Base-by-base conservation (phyloP, 2,113 vertebrate genomes). In the Vidua chalybeata region DNA sequence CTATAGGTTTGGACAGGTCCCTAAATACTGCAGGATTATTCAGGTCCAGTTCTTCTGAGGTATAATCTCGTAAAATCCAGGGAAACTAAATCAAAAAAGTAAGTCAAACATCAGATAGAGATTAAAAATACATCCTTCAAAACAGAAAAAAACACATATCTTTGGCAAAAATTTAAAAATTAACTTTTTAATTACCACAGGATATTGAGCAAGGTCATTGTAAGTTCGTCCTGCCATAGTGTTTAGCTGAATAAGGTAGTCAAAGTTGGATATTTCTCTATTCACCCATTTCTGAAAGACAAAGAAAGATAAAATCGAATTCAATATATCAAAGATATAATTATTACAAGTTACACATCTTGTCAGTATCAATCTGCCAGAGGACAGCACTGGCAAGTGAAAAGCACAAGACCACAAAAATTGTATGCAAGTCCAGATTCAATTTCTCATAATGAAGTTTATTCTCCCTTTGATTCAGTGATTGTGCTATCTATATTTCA, bases 181-280 rank as follows among this genome's bases (percentile, higher is more conserved):
- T 37, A 52, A 10, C 8, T 26, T 85, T 31, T 55, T 7, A 94
- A 98, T 86, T 98, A 99, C 99, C 98, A 99, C 99, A 68, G 99
- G 99, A 96, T 99, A 99, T 92, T 99, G 99, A 46, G 99, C 98
- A 94, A 99, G 98, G 95, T 99, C 97, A 92, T 99, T 99, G 96
- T 99, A 99, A 26, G 99, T 99, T 84, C 99, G 97, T 94, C 99
- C 99, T 69, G 99, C 99, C 78, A 99, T 99, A 35, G 99, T 99
- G 98, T 99, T 99, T 83, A 99, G 98, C 83, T 99, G 99, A 98
- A 99, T 99, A 98, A 99, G 97, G 95, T 99, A 99, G 96, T 99
- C 99, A 83, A 99, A 99, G 97, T 99, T 99, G 87, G 99, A 99
- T 96, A 99, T 99, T 89, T 99, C 99, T 92, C 99, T 98, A 95